These are phyloP conservation scores for pig (Sus scrofa) DNA, from an alignment of 2,113 vertebrate genomes.

Conservation along the genomic window DNA sequence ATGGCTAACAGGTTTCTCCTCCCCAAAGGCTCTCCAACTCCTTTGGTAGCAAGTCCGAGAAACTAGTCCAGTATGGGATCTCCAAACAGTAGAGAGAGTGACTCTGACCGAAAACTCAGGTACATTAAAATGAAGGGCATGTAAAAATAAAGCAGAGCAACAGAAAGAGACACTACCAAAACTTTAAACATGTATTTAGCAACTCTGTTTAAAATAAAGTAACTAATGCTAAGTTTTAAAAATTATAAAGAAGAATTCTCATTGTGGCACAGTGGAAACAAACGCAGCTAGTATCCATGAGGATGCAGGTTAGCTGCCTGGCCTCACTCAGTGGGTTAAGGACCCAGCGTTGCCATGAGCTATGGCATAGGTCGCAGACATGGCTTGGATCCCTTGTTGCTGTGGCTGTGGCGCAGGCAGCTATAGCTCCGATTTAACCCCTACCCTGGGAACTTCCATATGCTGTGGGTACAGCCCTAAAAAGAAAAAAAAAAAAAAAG, in stretches of 20 bases:
- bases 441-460: too few relatives aligned
- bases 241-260: not conserved
- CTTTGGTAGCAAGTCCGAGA: not conserved
- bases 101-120: not conserved
- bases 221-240: not conserved
- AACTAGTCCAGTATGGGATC: not conserved
- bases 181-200: slow-evolving; percentile 28
- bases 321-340: too few relatives aligned
- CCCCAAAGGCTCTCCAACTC: not conserved
- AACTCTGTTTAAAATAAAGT: slow-evolving; percentile 50
- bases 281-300: too few relatives aligned
- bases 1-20: not conserved
- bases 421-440: too few relatives aligned
- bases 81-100: not conserved
- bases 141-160: slow-evolving; percentile 33
- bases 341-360: too few relatives aligned
- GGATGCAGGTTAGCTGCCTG: too few relatives aligned
- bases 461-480: too few relatives aligned
- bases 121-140: not conserved
- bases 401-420: too few relatives aligned
- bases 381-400: too few relatives aligned
- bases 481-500: too few relatives aligned
- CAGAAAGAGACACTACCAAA: not conserved
- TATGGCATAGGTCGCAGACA: too few relatives aligned
- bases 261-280: too few relatives aligned